phyloP scores from a whole-genome alignment of 2,888 invertebrate genomes.

The Watsonalla cultraria region DNA sequence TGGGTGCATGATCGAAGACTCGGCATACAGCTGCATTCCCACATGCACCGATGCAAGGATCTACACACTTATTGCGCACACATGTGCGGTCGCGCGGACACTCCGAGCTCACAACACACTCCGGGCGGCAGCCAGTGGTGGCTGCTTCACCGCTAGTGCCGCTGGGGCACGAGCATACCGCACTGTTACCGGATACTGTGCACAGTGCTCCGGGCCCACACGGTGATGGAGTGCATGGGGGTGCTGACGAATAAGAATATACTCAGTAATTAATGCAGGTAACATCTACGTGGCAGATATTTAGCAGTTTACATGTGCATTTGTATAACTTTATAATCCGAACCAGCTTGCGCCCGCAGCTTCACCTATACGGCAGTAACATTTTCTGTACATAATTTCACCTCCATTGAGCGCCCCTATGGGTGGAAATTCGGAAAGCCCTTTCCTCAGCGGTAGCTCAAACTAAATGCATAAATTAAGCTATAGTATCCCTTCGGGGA shows the following conservation, averaged over 20 bases:
- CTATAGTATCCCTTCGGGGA: too few relatives aligned
- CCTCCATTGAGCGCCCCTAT: too few relatives aligned
- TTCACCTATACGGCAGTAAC: too few relatives aligned
- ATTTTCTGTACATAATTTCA: too few relatives aligned
- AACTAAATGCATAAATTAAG: too few relatives aligned
- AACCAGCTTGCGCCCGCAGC: too few relatives aligned
- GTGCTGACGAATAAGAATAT: conserved; percentile 52
- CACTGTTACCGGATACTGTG: conserved; percentile 72
- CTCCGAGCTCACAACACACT: conserved; percentile 90
- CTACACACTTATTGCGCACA: conserved; percentile 86
- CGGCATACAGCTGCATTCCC: conserved; percentile 87
- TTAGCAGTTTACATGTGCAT: too few relatives aligned
- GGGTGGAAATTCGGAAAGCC: too few relatives aligned
- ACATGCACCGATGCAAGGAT: conserved; percentile 90
- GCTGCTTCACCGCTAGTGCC: conserved; percentile 87
- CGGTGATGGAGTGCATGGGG: conserved; percentile 84
- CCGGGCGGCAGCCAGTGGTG: conserved; percentile 88
- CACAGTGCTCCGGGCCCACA: conserved; percentile 90
- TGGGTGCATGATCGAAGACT: conserved; percentile 76
- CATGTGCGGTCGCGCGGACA: conserved; percentile 88
- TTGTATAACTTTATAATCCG: too few relatives aligned
- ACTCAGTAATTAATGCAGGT: neutral
- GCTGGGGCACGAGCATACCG: conserved; percentile 86
- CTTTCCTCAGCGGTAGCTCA: too few relatives aligned
- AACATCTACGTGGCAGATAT: neutral